Conservation (phyloP, 2,797 vertebrate species). For the Petrocephalus schoutedeni region DNA sequence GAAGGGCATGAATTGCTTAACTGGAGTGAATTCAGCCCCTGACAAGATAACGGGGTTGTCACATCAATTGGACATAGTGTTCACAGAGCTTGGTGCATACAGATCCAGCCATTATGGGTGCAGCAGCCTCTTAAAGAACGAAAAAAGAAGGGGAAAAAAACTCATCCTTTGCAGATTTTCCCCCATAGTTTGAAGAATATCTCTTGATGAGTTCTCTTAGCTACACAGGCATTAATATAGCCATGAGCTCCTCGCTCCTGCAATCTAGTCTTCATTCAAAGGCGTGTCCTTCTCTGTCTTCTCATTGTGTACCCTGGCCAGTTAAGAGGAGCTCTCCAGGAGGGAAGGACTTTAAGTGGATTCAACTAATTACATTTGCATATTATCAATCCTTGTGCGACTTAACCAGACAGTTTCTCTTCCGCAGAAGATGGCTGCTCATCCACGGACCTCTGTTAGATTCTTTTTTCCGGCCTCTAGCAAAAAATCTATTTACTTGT, state of each 20-base stretch:
- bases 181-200: constrained; percentile 5
- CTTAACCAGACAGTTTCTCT: background rate
- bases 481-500: background rate
- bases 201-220: background rate
- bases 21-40: constrained; percentile 34
- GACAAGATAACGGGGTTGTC: constrained; percentile 40
- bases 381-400: constrained; percentile 4
- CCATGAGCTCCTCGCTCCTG: background rate
- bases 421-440: background rate
- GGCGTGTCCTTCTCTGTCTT: background rate
- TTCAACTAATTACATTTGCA: constrained; percentile 16
- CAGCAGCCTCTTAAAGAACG: background rate
- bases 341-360: constrained; percentile 9
- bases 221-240: background rate
- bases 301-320: background rate
- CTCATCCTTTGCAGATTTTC: background rate
- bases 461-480: background rate
- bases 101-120: constrained; percentile 37
- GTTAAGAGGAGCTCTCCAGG: background rate
- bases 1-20: constrained; percentile 25
- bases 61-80: constrained; percentile 43
- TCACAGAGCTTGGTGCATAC: constrained; percentile 30
- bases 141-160: background rate
- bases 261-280: background rate
- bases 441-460: background rate